These are phyloP conservation scores for Formica exsecta DNA, from an alignment of 1,140 invertebrate species.

Conservation along the genomic window DNA sequence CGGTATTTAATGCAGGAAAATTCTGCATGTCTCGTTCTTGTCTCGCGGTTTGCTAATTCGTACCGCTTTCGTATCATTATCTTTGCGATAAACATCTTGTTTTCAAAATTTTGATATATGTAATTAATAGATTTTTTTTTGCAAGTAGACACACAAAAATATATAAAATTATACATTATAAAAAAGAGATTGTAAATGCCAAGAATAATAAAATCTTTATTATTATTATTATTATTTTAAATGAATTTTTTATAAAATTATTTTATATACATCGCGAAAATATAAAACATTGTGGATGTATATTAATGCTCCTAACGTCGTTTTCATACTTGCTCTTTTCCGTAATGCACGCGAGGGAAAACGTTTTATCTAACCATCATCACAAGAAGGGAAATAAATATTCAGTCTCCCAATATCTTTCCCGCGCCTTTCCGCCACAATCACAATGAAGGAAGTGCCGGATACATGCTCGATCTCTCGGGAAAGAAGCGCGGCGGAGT, in stretches of 20 bases:
- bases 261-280: conserved; percentile 4
- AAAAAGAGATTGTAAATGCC: no score
- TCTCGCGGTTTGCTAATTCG: conserved; percentile 40
- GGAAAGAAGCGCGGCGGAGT: conserved; percentile 9
- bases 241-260: neutral
- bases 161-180: no score
- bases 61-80: conserved; percentile 1
- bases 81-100: neutral
- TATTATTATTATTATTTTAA: neutral
- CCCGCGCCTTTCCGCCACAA: conserved; percentile 30
- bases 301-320: conserved; percentile 32
- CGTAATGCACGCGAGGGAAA: conserved; percentile 27
- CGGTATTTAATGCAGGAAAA: conserved; percentile 70
- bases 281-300: neutral
- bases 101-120: conserved; percentile 9
- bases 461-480: conserved; percentile 28
- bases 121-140: neutral
- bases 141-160: neutral
- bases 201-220: no score
- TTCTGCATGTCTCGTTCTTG: conserved; percentile 52
- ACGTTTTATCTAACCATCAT: conserved; percentile 25
- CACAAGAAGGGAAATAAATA: conserved; percentile 45
- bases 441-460: conserved; percentile 44
- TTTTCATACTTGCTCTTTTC: conserved; percentile 45
- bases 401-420: conserved; percentile 34